A percentile compares a stretch with the other conserved stretches of the same genome.
These are phyloP conservation scores for Atopsyche davidsoni DNA, from an alignment of 1,140 invertebrate genomes.

Conservation along the genomic window DNA sequence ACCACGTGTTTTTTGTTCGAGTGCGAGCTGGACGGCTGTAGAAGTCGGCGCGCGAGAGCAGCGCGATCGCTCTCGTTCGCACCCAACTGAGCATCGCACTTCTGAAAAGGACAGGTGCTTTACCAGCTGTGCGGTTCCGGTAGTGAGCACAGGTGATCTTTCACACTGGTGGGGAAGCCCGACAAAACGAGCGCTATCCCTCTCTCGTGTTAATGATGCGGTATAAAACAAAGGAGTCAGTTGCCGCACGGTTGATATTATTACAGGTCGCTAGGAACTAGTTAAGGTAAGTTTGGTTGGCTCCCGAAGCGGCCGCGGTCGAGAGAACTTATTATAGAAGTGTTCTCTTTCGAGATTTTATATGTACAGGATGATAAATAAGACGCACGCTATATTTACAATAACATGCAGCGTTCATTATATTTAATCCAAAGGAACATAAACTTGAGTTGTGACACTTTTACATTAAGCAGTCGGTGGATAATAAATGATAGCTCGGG, in stretches of 20 bases:
- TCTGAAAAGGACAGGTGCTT: slow-evolving; percentile 48
- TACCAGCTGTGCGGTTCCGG: slow-evolving; percentile 47
- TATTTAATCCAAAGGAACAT: no score
- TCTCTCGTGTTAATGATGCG: slow-evolving; percentile 27
- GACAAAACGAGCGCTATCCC: slow-evolving; percentile 39
- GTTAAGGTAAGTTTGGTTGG: slow-evolving; percentile 20
- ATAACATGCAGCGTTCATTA: no score
- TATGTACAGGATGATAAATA: no score
- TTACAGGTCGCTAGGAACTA: not conserved
- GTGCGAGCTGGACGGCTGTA: not conserved
- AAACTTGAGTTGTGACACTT: no score
- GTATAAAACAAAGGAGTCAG: not conserved
- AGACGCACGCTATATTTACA: no score
- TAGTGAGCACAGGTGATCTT: slow-evolving; percentile 52
- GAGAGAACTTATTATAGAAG: no score
- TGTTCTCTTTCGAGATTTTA: no score
- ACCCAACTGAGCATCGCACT: slow-evolving; percentile 45
- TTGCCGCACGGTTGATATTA: not conserved
- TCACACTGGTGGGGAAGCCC: slow-evolving; percentile 30
- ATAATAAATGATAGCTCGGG: no score
- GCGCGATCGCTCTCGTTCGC: slow-evolving; percentile 40
- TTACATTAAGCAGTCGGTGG: no score
- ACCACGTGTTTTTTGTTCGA: not conserved
- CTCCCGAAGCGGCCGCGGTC: slow-evolving; percentile 10
- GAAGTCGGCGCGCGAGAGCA: not conserved